Conservation (phyloP, 2,113 vertebrate genomes). For the Pycnonotus jocosus region DNA sequence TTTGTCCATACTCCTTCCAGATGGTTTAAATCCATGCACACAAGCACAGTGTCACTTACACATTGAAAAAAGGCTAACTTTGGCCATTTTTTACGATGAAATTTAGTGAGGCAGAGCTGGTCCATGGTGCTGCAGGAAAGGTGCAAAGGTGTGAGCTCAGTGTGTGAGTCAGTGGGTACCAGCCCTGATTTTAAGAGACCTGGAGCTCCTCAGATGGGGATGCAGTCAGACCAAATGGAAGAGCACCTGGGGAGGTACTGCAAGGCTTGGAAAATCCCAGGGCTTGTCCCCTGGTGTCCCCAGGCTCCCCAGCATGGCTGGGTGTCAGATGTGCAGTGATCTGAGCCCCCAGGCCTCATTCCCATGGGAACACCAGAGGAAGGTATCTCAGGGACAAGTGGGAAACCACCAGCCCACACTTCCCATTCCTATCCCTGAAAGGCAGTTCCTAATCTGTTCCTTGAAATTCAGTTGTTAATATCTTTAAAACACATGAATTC, state of each 20-base stretch:
- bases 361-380: neutral
- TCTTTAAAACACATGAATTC: neutral
- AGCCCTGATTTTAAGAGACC: neutral
- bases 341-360: fast-evolving
- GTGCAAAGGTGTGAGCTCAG: neutral
- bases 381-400: neutral
- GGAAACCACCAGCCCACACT: neutral
- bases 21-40: neutral
- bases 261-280: neutral
- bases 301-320: neutral
- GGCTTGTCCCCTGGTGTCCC: neutral
- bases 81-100: neutral
- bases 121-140: neutral
- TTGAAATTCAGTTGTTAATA: neutral
- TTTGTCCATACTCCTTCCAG: neutral
- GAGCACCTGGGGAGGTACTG: neutral
- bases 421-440: neutral
- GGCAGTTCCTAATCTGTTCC: neutral
- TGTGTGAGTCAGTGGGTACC: neutral
- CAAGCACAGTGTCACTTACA: neutral
- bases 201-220: neutral
- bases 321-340: neutral
- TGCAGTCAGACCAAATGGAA: neutral
- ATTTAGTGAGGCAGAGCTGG: neutral
- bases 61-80: neutral